These are phyloP conservation scores for Callionymus lyra DNA, from an alignment of 2,113 vertebrate genomes.

Conservation along the genomic window DNA sequence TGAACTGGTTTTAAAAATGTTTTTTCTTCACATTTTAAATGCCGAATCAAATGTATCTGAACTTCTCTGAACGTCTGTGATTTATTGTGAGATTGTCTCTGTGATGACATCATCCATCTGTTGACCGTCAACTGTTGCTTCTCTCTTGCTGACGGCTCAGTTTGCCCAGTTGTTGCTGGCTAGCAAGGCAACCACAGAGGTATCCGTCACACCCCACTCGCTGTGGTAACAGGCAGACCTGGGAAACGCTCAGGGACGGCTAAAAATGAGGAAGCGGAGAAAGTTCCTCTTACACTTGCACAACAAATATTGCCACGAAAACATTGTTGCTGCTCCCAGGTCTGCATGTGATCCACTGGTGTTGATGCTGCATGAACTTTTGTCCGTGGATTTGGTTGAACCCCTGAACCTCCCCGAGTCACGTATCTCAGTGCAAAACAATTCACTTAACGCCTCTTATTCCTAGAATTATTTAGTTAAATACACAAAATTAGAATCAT, in stretches of 20 bases:
- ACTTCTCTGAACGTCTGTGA: no score
- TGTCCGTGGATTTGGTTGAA: constrained; percentile 24
- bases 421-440: background rate
- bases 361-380: constrained; percentile 47
- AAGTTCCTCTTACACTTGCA: background rate
- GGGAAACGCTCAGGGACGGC: constrained; percentile 20
- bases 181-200: constrained; percentile 93
- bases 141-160: constrained; percentile 82
- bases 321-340: constrained; percentile 32
- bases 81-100: constrained; percentile 5
- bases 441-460: no score
- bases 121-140: constrained; percentile 78
- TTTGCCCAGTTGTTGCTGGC: constrained; percentile 91
- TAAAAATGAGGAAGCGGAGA: background rate
- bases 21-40: no score
- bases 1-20: no score
- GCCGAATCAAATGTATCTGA: no score
- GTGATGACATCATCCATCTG: constrained; percentile 31
- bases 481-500: no score
- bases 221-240: constrained; percentile 35
- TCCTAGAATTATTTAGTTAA: no score
- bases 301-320: no score
- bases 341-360: constrained; percentile 43
- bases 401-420: constrained; percentile 3
- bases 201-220: constrained; percentile 68